Evolutionary conservation across 2,888 invertebrate genomes (phyloP), one percentile per base, ranked within the genome.

Genomic region (Scelioninae gen. 1): DNA sequence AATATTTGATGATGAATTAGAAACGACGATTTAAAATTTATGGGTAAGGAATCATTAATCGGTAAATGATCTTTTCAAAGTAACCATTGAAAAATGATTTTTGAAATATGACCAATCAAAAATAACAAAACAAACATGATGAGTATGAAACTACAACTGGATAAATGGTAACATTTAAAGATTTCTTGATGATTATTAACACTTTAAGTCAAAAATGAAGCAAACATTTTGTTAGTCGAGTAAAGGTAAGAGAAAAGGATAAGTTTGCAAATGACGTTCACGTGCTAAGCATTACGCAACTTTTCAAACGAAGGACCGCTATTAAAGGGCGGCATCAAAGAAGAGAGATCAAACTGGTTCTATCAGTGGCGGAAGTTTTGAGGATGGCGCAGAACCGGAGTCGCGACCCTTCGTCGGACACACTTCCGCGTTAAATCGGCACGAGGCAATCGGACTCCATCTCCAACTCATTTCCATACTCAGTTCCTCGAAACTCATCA

Each of bases 281-380:
- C 72, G 72, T 72, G 72, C 63, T 66, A 43, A 60, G 40, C 8
- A 38, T 79, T 74, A 56, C 72, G 66, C 53, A 79, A 79, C 55
- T n/a, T 32, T 23, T 45, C n/a, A n/a, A 47, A 34, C 31, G 63
- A 63, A 47, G 49, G 51, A 66, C 65, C 62, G 68, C 51, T 45
- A 66, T 75, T 69, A 47, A 69, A 55, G 60, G 63, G 55, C 62
- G 45, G 68, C 32, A 32, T 53, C 45, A 32, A 77, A 49, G 40
- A 34, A 68, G 66, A 29, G 40, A 47, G 47, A 53, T 69, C 38
- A 79, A 79, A 72, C 79, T 72, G 79, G 79, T 79, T 79, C 71
- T 58, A 58, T 4, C 43, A 58, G 43, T 72, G 72, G 58, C 79
- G 65, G 72, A 65, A 72, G 71, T 72, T 72, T 76, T 38, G 78